phyloP scores from a whole-genome alignment of 37 sponge, comb jelly and placozoan genomes.

The Cliona cf. orientalis region DNA sequence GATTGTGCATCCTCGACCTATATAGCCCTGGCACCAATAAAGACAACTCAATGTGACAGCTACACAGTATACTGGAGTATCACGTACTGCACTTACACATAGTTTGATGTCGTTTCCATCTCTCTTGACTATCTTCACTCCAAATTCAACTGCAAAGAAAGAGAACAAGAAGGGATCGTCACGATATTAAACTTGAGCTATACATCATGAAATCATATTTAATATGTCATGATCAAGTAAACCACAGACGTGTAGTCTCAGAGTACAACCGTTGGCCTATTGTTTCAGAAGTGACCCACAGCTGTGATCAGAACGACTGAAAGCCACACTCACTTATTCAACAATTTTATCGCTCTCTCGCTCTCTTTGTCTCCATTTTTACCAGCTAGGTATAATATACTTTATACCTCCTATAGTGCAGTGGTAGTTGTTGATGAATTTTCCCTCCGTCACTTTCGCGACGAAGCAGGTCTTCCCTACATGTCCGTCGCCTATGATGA shows the following conservation, averaged over 20 bases:
- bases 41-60: neutral
- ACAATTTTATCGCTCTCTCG: neutral
- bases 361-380: neutral
- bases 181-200: neutral
- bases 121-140: conserved; percentile 58
- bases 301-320: no score
- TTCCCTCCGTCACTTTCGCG: conserved; percentile 55
- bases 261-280: no score
- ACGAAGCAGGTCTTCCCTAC: conserved; percentile 82
- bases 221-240: neutral
- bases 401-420: conserved; percentile 67
- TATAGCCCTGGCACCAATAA: no score
- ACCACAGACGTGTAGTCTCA: neutral
- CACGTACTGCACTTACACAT: conserved; percentile 31
- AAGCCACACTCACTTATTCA: no score
- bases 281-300: no score
- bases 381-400: neutral
- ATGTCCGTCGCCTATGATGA: conserved; percentile 56
- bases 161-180: neutral
- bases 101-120: conserved; percentile 45
- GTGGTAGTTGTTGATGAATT: conserved; percentile 67
- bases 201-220: neutral
- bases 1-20: no score
- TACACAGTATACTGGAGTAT: neutral
- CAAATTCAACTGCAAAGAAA: conserved; percentile 64